Evolutionary conservation across 2,113 vertebrate species (phyloP).

Genomic region (Cyanistes caeruleus): DNA sequence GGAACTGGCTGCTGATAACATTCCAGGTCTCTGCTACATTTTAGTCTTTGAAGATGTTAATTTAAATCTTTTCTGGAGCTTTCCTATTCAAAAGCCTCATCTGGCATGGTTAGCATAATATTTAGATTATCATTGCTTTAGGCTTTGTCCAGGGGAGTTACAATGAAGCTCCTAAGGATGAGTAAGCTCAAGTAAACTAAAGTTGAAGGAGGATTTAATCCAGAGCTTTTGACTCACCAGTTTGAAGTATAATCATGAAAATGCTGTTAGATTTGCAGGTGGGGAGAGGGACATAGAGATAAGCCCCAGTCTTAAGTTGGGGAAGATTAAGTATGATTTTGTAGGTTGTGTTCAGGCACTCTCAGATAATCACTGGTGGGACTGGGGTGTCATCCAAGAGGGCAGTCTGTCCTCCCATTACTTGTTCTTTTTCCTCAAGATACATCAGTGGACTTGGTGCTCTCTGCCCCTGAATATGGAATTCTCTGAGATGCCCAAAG

Average conservation of each 20-base stretch:
- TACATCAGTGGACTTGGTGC: background rate
- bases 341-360: background rate
- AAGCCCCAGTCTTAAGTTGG: background rate
- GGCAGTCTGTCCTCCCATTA: background rate
- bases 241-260: background rate
- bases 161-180: background rate
- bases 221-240: background rate
- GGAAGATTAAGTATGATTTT: background rate
- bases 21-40: background rate
- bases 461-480: background rate
- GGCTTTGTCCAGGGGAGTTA: background rate
- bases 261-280: background rate
- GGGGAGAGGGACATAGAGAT: background rate
- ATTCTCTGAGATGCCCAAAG: background rate
- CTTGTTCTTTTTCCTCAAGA: background rate
- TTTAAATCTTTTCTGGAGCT: background rate
- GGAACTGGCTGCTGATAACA: background rate
- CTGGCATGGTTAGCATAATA: background rate
- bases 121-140: background rate
- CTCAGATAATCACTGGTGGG: background rate
- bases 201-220: background rate
- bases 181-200: background rate
- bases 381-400: background rate
- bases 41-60: background rate
- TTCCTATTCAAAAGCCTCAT: background rate